Conservation (phyloP, 2,113 vertebrate species). For the Plestiodon gilberti region DNA sequence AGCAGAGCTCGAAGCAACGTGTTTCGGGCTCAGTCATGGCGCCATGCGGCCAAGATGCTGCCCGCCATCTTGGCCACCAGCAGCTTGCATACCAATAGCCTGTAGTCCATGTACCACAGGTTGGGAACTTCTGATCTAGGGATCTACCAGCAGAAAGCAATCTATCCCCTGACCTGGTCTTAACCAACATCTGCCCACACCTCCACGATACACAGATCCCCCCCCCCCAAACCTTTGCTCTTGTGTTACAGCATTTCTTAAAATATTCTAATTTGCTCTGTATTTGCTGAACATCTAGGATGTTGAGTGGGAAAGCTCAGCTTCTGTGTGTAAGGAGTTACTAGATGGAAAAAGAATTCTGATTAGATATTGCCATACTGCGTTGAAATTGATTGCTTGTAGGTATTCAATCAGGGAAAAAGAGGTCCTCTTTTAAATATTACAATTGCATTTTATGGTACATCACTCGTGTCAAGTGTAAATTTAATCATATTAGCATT, state of each 20-base stretch:
- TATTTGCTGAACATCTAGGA: conserved; percentile 36
- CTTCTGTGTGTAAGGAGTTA: conserved; percentile 38
- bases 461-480: conserved; percentile 55
- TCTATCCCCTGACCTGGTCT: background rate
- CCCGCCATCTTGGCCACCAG: too few species aligned
- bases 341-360: conserved; percentile 44
- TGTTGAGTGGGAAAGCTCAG: conserved; percentile 28
- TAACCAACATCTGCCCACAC: background rate
- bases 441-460: conserved; percentile 47
- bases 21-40: too few species aligned
- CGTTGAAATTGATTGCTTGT: conserved; percentile 45
- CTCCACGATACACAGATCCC: background rate
- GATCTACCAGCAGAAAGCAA: too few species aligned
- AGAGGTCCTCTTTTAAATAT: conserved; percentile 55
- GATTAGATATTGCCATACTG: conserved; percentile 33
- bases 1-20: too few species aligned
- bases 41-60: too few species aligned
- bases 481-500: conserved; percentile 60
- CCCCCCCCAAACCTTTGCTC: background rate
- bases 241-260: conserved; percentile 52
- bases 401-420: conserved; percentile 63
- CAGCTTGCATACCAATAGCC: too few species aligned
- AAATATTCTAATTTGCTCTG: conserved; percentile 49
- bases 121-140: too few species aligned
- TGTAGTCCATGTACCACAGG: too few species aligned